phyloP scores from a whole-genome alignment of 2,797 vertebrate genomes.

The Australoheros facetus region DNA sequence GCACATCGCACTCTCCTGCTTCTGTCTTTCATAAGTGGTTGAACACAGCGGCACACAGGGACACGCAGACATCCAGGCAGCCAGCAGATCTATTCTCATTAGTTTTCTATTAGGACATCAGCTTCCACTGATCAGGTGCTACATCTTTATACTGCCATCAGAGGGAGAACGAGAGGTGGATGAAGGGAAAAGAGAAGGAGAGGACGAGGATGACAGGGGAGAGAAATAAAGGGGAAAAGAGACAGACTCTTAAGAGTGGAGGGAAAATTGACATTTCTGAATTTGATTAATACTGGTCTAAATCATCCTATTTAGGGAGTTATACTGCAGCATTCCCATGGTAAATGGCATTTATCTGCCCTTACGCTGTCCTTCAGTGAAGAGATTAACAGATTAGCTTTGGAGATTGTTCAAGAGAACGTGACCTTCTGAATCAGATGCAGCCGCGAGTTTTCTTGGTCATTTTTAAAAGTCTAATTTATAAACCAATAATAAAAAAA shows the following conservation, averaged over 20 bases:
- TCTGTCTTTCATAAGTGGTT: slow-evolving; percentile 79
- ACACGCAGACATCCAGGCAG: slow-evolving; percentile 63
- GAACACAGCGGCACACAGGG: slow-evolving; percentile 63
- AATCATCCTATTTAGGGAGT: slow-evolving; percentile 72
- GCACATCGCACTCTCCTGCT: slow-evolving; percentile 63
- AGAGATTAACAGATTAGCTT: slow-evolving; percentile 64
- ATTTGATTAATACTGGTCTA: slow-evolving; percentile 71
- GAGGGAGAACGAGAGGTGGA: slow-evolving; percentile 32
- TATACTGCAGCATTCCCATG: slow-evolving; percentile 47
- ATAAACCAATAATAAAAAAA: slow-evolving; percentile 14
- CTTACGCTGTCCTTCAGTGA: slow-evolving; percentile 70
- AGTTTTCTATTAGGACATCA: slow-evolving; percentile 79
- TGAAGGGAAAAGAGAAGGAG: slow-evolving; percentile 52
- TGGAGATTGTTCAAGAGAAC: slow-evolving; percentile 49
- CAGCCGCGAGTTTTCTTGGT: slow-evolving; percentile 28
- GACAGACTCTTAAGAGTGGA: slow-evolving; percentile 27
- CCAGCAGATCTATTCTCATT: slow-evolving; percentile 79
- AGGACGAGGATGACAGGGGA: slow-evolving; percentile 22
- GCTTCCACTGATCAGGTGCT: slow-evolving; percentile 77
- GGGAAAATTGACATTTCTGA: slow-evolving; percentile 60
- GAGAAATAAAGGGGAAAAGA: slow-evolving; percentile 19
- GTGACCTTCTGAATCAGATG: slow-evolving; percentile 52
- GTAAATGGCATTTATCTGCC: slow-evolving; percentile 72
- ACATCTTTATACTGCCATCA: slow-evolving; percentile 71
- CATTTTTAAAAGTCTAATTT: slow-evolving; percentile 23